Base-by-base conservation (phyloP, 2,888 invertebrate species). In the Seladonia tumulorum region DNA sequence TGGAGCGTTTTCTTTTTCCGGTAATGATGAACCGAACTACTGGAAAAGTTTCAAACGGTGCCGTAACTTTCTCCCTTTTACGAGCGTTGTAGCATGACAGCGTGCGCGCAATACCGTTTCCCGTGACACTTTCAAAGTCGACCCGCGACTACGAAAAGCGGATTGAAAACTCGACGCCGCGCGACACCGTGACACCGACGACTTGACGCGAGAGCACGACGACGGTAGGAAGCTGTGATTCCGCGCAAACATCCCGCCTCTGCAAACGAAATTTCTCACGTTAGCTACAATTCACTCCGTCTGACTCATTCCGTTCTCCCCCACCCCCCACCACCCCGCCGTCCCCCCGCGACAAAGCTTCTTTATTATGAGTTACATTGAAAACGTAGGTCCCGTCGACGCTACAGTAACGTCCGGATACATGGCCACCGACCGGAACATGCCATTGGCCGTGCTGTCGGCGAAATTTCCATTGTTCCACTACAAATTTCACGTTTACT, bases 11-110 rank as follows among this genome's bases (percentile, higher is more conserved):
- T 87, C 72, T 72, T 83, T 86, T 81, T 87, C 87, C 88, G 87
- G 90, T 92, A 92, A 93, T 92, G 92, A 92, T 92, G 91, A 92
- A 92, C 92, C 88, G 86, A 92, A 93, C 91, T 92, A 81, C 77
- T 63, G 86, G 49, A 82, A 87, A 92, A 92, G 87, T 92, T 92
- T 90, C 84, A 82, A 89, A 86, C 90, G 89, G 77, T 78, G 75
- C 76, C 82, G 77, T 77, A 88, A 89, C 89, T 90, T 89, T 88
- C 83, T 76, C 83, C 85, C 80, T 87, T 86, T 81, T 68, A 73
- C 87, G 75, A 70, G 66, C 77, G 81, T 86, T 81, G 75, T 60
- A 47, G 78, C 85, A 47, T 72, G 73, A 79, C 82, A 60, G 73
- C 60, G 80, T 22, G 76, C 82, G 78, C 77, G 76, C 82, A 49